Base-by-base conservation (phyloP, 2,113 vertebrate genomes). In the Vicugna pacos region DNA sequence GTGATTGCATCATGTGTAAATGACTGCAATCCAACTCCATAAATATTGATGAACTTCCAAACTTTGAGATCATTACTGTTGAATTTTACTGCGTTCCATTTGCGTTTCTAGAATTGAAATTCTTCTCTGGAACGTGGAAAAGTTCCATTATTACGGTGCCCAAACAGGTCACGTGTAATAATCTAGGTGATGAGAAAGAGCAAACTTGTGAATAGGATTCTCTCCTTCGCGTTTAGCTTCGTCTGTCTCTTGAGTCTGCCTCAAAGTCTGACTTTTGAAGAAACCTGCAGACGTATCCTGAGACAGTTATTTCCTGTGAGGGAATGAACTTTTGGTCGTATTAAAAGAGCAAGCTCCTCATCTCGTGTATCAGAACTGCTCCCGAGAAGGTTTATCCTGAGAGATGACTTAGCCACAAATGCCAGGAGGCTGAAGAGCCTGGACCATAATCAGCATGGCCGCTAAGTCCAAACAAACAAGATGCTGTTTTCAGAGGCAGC, bases 11-110 rank as follows among this genome's bases (percentile, higher is more conserved):
- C 92, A 52, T 64, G 42, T 50, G 50, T 26, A 67, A 58, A 96
- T 89, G 94, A 73, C 77, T 84, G 30, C 81, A 42, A 90, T 95
- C 12, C n/a, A 7, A 52, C 87, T 75, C 56, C 73, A 92, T 96
- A 88, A n/a, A 14, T 94, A 96, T 91, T 94, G 80, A 93, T 94
- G 86, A 89, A 64, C 62, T 84, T 42, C 42, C n/a, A 32, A 20
- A 32, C 28, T 92, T 83, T 28, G 20, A 93, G 76, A 70, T 56
- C 46, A 0, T 3, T 3, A 1, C 58, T 54, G 12, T 3, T 65
- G 70, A 0, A 6, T 81, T 54, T 97, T 82, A 11, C 94, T 72
- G 13, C 4, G 19, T 81, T 82, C 52, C 2, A 24, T 80, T 95
- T 83, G 42, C 38, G 56, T 30, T 84, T 91, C 30, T 16, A 26